Evolutionary conservation across 2,797 vertebrate genomes (phyloP).

Genomic region (Premnoplex brunnescens): DNA sequence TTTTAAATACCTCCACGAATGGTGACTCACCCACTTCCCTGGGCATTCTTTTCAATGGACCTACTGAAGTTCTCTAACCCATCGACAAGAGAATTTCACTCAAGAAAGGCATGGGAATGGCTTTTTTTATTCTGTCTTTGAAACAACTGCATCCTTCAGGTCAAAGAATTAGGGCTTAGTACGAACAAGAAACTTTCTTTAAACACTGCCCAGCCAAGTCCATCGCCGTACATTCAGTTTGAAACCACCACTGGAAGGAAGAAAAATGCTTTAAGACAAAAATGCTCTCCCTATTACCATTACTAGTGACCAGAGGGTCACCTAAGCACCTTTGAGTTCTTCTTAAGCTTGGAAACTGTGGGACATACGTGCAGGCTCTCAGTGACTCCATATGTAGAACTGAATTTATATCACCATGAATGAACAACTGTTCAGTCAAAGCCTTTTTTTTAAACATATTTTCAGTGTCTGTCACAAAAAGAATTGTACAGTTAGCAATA

Average conservation of each 20-base stretch:
- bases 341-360: background rate
- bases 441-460: background rate
- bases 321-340: background rate
- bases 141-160: background rate
- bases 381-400: background rate
- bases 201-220: background rate
- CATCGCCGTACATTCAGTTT: background rate
- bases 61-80: background rate
- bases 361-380: background rate
- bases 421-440: background rate
- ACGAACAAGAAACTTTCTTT: accelerated
- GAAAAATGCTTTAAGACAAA: background rate
- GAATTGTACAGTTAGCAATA: constrained; percentile 28
- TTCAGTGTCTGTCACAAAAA: constrained; percentile 50
- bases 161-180: background rate
- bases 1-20: background rate
- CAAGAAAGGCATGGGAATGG: background rate
- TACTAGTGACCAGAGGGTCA: background rate
- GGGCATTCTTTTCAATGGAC: background rate
- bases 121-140: background rate
- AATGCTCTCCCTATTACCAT: background rate
- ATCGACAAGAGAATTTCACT: background rate
- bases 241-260: background rate
- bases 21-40: background rate
- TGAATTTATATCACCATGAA: background rate